Conservation (phyloP, 2,113 vertebrate genomes). For the Choloepus hoffmanni region DNA sequence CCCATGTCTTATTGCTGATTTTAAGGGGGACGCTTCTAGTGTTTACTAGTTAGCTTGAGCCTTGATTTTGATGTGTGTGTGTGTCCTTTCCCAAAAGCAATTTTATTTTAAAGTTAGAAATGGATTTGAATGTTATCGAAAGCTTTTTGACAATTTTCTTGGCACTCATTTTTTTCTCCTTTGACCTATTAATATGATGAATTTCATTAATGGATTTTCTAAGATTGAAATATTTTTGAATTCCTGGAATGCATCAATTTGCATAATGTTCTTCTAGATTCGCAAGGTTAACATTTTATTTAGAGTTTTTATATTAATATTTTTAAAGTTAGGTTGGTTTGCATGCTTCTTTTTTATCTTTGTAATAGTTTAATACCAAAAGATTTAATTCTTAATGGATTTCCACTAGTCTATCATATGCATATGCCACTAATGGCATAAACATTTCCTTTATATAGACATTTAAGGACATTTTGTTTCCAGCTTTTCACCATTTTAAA, state of each 20-base stretch:
- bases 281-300: constrained; percentile 64
- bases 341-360: constrained; percentile 34
- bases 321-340: constrained; percentile 60
- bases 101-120: neutral
- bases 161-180: constrained; percentile 59
- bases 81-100: neutral
- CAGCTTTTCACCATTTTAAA: neutral
- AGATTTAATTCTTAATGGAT: constrained; percentile 58
- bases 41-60: constrained; percentile 1
- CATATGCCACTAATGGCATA: neutral
- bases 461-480: neutral
- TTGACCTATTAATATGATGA: constrained; percentile 67
- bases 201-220: constrained; percentile 72
- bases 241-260: constrained; percentile 64
- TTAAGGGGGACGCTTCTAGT: neutral
- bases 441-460: neutral
- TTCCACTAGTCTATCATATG: constrained; percentile 23
- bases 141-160: constrained; percentile 58
- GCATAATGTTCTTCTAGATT: constrained; percentile 34
- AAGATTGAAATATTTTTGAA: constrained; percentile 69
- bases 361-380: constrained; percentile 51
- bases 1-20: neutral
- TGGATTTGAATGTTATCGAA: constrained; percentile 60
- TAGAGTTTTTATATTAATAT: constrained; percentile 41
- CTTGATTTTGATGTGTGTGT: neutral